These are phyloP conservation scores for Puma concolor DNA, from an alignment of 2,113 vertebrate species.

Conservation along the genomic window DNA sequence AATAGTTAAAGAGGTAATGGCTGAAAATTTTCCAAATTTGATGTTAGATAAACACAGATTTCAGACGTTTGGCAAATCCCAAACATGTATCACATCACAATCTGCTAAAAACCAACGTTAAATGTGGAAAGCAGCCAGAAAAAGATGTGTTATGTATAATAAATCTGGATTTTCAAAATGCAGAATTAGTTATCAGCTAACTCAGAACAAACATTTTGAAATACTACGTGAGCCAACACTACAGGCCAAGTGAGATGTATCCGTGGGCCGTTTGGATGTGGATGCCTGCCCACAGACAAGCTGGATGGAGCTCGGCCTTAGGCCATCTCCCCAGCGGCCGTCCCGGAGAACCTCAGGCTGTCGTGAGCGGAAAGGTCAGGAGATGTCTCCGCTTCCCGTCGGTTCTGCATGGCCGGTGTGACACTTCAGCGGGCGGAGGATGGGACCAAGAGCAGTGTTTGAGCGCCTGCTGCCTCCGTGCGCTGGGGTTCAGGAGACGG, in stretches of 20 bases:
- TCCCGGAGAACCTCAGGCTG: not conserved
- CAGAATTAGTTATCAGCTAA: not conserved
- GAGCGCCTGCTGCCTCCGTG: not conserved
- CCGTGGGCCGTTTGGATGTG: not conserved
- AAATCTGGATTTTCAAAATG: not conserved
- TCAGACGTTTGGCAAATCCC: not conserved
- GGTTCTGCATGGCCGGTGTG: not conserved
- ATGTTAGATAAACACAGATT: not conserved
- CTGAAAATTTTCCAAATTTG: not conserved
- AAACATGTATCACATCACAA: not conserved
- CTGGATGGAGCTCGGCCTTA: not conserved
- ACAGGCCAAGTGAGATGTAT: rapidly evolving
- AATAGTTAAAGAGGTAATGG: not conserved
- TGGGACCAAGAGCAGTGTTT: not conserved
- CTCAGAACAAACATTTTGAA: not conserved
- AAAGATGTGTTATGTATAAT: not conserved
- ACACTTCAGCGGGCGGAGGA: not conserved
- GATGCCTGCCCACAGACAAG: rapidly evolving
- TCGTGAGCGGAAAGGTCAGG: rapidly evolving
- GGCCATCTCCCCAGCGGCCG: not conserved
- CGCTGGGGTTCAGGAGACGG: rapidly evolving
- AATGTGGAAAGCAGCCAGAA: not conserved
- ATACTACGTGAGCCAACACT: not conserved
- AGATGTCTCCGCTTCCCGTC: no score
- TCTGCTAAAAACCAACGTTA: not conserved